phyloP scores from a whole-genome alignment of 2,888 invertebrate genomes.

The Resseliella maxima region DNA sequence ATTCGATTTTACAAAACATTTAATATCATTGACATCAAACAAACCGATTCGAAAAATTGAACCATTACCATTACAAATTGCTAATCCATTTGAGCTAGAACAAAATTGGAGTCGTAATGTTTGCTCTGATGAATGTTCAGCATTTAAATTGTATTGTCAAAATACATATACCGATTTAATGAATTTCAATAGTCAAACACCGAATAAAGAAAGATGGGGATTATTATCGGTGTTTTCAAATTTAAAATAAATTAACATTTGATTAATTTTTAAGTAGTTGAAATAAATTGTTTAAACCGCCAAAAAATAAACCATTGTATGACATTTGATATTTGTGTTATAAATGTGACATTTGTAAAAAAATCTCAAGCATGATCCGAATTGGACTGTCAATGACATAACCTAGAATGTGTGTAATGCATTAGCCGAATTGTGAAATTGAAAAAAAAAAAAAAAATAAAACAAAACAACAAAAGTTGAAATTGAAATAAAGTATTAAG shows the following conservation, averaged over 20 bases:
- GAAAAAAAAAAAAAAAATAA: neutral
- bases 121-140: conserved; percentile 64
- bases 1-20: conserved; percentile 81
- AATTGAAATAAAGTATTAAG: neutral
- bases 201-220: conserved; percentile 43
- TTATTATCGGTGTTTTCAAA: neutral
- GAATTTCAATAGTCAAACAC: neutral
- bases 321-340: neutral
- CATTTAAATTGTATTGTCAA: neutral
- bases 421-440: neutral
- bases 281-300: neutral
- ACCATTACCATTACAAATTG: conserved; percentile 79
- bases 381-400: neutral
- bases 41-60: conserved; percentile 76
- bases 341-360: neutral
- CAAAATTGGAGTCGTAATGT: conserved; percentile 91
- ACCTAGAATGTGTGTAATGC: neutral
- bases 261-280: neutral
- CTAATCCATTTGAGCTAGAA: conserved; percentile 83
- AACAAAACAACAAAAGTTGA: too few relatives aligned
- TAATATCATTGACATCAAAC: conserved; percentile 81
- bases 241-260: neutral
- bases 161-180: conserved; percentile 11
- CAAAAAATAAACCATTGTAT: neutral
- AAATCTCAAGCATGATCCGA: neutral